Base-by-base conservation (phyloP, 2,113 vertebrate genomes). In the Thermophis baileyi region DNA sequence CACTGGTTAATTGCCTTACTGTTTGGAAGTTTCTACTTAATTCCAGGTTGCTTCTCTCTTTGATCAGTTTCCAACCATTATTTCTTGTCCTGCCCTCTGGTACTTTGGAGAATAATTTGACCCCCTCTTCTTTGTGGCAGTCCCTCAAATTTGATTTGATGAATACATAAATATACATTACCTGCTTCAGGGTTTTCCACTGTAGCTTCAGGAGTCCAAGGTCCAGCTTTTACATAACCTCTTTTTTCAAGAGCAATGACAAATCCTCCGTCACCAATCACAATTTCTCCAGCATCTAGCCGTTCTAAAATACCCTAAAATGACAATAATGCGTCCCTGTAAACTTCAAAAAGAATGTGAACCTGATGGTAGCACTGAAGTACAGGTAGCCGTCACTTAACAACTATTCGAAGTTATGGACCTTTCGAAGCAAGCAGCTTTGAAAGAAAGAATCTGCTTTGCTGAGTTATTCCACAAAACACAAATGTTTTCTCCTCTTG, bases 201-300 rank as follows among this genome's bases (percentile, higher is more conserved):
- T 0, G 99, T 97, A 40, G 99, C 99, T 96, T 99, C 99, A 6
- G 99, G 99, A 27, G 99, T 99, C 99, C 99, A 99, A 24, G 99
- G 99, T 1, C 99, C 99, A 3, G 99, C 99, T 94, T 99, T 99
- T 8, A 99, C 99, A 0, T 99, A 99, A 22, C 99, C 99, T 47
- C 99, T 98, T 96, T 99, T 99, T 97, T 99, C 99, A 90, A 99
- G 98, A 2, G 99, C 98, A 94, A 99, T 98, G 93, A 99, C 99
- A 95, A 99, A 99, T 9, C 99, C 99, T 69, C 99, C 99, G 91
- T 99, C 99, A 95, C 99, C 99, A 40, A 99, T 98, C 46, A 99
- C 98, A 90, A 99, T 93, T 96, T 99, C 99, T 47, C 99, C 99
- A 0, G 97, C 97, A n/a, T 98, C 97, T 95, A 99, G 96, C 44